These are phyloP conservation scores for Ptychadena robeensis DNA, from an alignment of 2,797 vertebrate genomes.

Conservation along the genomic window DNA sequence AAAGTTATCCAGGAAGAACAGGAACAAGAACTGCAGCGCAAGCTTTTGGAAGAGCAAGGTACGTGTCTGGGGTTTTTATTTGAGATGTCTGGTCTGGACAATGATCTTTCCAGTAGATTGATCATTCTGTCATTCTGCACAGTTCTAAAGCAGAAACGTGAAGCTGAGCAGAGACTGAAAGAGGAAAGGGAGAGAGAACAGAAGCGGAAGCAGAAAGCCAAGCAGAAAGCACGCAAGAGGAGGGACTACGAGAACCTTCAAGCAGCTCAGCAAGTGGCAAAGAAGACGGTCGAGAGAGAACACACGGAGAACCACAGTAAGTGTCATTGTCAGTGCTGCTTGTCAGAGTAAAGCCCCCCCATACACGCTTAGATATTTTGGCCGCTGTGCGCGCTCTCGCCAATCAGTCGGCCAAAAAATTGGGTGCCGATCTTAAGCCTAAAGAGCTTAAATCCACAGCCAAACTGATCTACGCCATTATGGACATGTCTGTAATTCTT, in stretches of 20 bases:
- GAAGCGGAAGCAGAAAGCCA: slow-evolving; percentile 90
- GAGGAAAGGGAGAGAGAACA: slow-evolving; percentile 89
- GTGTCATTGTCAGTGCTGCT: slow-evolving; percentile 41
- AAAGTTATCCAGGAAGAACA: slow-evolving; percentile 85
- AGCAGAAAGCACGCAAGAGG: slow-evolving; percentile 92
- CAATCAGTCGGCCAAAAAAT: too few species aligned
- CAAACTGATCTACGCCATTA: too few species aligned
- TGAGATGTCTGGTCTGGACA: neutral
- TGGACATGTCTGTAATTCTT: too few species aligned
- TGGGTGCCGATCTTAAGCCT: too few species aligned
- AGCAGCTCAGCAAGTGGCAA: slow-evolving; percentile 83
- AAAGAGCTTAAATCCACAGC: too few species aligned
- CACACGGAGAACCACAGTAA: slow-evolving; percentile 71
- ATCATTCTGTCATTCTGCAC: neutral
- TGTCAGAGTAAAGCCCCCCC: too few species aligned
- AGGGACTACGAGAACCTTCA: slow-evolving; percentile 90
- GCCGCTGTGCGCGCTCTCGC: too few species aligned
- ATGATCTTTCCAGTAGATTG: neutral
- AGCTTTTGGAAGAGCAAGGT: slow-evolving; percentile 88
- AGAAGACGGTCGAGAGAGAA: slow-evolving; percentile 86
- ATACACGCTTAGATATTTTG: too few species aligned
- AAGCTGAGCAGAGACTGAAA: slow-evolving; percentile 85
- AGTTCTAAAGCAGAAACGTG: slow-evolving; percentile 90
- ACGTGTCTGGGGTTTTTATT: slow-evolving; percentile 18
- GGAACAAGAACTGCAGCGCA: slow-evolving; percentile 85